Evolutionary conservation across 2,113 vertebrate species (phyloP), one percentile per base, ranked within the genome.

Genomic region (Periophthalmodon schlosseri): DNA sequence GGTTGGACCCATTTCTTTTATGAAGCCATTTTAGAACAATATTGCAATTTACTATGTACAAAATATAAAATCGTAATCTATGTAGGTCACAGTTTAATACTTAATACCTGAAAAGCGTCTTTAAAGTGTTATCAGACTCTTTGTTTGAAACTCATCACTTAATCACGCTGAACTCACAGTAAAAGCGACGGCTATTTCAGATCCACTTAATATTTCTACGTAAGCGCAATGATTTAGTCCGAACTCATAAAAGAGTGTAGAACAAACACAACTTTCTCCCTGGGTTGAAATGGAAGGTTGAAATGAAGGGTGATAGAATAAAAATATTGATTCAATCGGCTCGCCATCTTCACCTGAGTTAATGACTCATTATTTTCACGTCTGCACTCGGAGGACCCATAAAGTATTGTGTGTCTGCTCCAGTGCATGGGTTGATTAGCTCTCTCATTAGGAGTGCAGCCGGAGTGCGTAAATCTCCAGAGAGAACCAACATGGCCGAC

Each of bases 371-470:
- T 85, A 74, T 89, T 83, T 82, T 72, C 79, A 72, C 36, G 44
- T 84, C 83, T 76, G 56, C 28, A 75, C 78, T 76, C 81, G 2
- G 24, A 84, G 84, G 87, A 80, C 63, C 82, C 75, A 87, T 83
- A 81, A 79, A 85, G 80, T 75, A 84, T 85, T 85, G 78, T 34
- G 82, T 83, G 74, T 64, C 80, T 82, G 76, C 74, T 83, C 76
- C 67, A 63, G 54, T 73, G 78, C 83, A 87, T 83, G 77, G 80
- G 81, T 79, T 87, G 84, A 89, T 91, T 84, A 89, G 75, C 78
- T 69, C 58, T 72, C 84, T 89, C 87, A 85, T 90, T 91, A 88
- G 76, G 73, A 82, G 72, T 60, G 73, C 74, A 84, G 71, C 73
- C 75, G 65, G 72, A 82, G 84, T 86, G 75, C 77, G 65, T 86